A percentile compares a stretch with the other conserved stretches of the same genome.
Evolutionary conservation across 2,113 vertebrate genomes (phyloP).

Genomic region (Pygoscelis antarcticus): DNA sequence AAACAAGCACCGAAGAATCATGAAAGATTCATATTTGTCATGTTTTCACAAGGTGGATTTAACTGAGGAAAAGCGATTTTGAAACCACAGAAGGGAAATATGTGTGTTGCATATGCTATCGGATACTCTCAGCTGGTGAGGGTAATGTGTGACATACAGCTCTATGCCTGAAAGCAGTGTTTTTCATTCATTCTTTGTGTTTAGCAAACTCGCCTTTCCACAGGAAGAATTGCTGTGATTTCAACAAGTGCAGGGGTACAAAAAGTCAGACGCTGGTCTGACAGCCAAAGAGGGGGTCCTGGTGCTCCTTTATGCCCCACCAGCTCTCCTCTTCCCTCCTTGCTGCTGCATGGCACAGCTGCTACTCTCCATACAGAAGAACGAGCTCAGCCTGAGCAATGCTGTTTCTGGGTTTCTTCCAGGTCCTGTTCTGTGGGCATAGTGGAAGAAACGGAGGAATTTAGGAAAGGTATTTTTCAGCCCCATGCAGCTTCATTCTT

Average conservation of each 20-base stretch:
- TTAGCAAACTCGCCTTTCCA: not conserved
- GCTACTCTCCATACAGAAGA: not conserved
- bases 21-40: not conserved
- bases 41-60: slow-evolving; percentile 19
- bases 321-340: not conserved
- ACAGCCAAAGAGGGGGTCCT: not conserved
- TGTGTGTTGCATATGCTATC: not conserved
- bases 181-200: not conserved
- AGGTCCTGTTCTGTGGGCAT: not conserved
- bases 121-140: not conserved
- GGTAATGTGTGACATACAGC: not conserved
- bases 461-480: not conserved
- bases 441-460: not conserved
- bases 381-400: not conserved
- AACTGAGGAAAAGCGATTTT: not conserved
- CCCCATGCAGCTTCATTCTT: not conserved
- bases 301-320: not conserved
- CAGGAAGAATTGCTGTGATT: not conserved
- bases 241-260: not conserved
- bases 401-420: not conserved
- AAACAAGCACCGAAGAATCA: not conserved
- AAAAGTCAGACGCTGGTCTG: not conserved
- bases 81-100: not conserved
- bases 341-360: not conserved
- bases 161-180: not conserved